Evolutionary conservation across 2,888 invertebrate genomes (phyloP), one percentile per base, ranked within the genome.

Genomic region (Leptopterna dolabrata): DNA sequence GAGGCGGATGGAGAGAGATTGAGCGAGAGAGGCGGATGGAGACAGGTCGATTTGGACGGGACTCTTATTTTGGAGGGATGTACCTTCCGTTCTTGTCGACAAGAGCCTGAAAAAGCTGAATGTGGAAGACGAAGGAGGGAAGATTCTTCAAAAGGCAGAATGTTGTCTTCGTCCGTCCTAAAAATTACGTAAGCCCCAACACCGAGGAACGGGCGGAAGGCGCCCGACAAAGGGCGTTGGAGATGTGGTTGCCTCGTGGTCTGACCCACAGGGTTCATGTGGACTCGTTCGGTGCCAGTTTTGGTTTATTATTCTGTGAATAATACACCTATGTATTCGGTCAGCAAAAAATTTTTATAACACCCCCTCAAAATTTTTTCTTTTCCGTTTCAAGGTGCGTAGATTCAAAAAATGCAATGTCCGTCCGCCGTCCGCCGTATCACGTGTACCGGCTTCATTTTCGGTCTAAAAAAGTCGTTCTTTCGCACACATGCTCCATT

Each of bases 21-120:
- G 47, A 47, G 47, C 3, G 47, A 47, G 47, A 47, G 55, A n/a
- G 16, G 63, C 24, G 63, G 63, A 63, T 19, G 27, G 63, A 63
- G 63, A 63, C 63, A 63, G 63, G 63, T 63, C 63, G 63, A 63
- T 63, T 63, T 63, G 63, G 63, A 63, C 24, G 63, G 63, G 63
- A 63, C 63, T 63, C 19, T 24, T 63, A 27, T 63, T 63, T 63
- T 9, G 24, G 13, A 24, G 63, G 63, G 63, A 63, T 9, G 63
- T 19, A 63, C 63, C 63, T 63, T 63, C 63, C 24, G 24, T 63
- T 63, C 63, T 63, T 63, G 19, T 63, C 63, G 63, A 63, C 63
- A 27, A 63, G 63, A 63, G 63, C 24, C 63, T 24, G 51, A 63
- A 63, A 27, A 63, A 27, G 63, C 24, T 27, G 24, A 11, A 27